Evolutionary conservation across 2,113 vertebrate genomes (phyloP), one percentile per base, ranked within the genome.

Genomic region (Numenius arquata): DNA sequence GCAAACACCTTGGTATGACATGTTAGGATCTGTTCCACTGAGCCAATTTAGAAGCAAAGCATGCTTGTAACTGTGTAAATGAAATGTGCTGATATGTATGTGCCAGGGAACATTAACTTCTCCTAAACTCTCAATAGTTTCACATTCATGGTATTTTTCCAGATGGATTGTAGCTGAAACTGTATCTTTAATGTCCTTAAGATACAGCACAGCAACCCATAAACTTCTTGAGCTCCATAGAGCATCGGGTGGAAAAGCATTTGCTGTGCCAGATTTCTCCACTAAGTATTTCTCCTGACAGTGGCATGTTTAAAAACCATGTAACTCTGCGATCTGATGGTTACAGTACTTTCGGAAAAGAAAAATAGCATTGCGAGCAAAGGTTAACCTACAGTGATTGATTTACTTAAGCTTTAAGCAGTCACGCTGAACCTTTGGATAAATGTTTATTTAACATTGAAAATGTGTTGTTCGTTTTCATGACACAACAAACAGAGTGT

Each of bases 141-240:
- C 72, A 79, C 68, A 93, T 94, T 87, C 30, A 26, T n/a, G 59
- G 76, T 90, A 81, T 90, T 97, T 97, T 96, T 95, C 94, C 93
- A 96, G 90, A 95, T 72, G 92, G 65, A 89, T 81, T 88, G 58
- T 80, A 95, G 86, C 38, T 96, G 96, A 96, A 97, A 97, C 82
- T 83, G 26, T 95, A 90, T 92, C 63, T 94, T 95, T 95, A 94
- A 93, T 89, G 83, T 96, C 90, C 88, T 93, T 89, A 94, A 95
- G 91, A 91, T 93, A 94, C 52, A 94, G 66, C 52, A 53, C 91
- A 76, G 93, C 63, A 95, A 94, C 41, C 20, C 66, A 87, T 93
- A 96, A 90, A 93, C 92, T 93, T 93, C 73, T 12, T 59, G 74
- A 91, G 66, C 52, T 93, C 82, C 79, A 68, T 43, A 74, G 86